Percentiles rank a stretch among this genome's conserved stretches.
These are phyloP conservation scores for Drepana arcuata DNA, from an alignment of 1,140 invertebrate species.

Conservation along the genomic window DNA sequence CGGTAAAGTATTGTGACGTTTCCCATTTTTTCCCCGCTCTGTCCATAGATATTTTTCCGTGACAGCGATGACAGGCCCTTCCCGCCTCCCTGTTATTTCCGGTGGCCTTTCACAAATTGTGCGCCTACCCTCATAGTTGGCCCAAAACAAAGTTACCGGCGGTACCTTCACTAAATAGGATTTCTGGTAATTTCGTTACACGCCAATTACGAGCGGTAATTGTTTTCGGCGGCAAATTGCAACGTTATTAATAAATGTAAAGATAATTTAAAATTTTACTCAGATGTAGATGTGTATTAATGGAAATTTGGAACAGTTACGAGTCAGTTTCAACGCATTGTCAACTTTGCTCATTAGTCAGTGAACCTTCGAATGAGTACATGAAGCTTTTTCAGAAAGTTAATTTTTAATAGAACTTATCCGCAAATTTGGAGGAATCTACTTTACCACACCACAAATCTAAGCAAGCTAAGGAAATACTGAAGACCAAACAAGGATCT, in stretches of 20 bases:
- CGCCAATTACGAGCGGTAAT: constrained; percentile 33
- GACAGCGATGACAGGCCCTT: constrained; percentile 57
- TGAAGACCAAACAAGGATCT: too few relatives aligned
- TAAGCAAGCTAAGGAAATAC: too few relatives aligned
- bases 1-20: constrained; percentile 56
- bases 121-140: constrained; percentile 39
- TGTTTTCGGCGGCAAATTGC: constrained; percentile 24
- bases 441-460: too few relatives aligned
- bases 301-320: too few relatives aligned
- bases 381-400: too few relatives aligned
- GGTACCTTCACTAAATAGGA: constrained; percentile 45
- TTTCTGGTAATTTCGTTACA: constrained; percentile 55
- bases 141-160: constrained; percentile 43
- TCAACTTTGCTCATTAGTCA: too few relatives aligned
- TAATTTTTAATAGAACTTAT: too few relatives aligned
- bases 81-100: constrained; percentile 49
- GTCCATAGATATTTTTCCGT: constrained; percentile 46
- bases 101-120: constrained; percentile 55
- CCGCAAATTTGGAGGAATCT: too few relatives aligned
- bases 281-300: too few relatives aligned
- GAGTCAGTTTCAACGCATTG: too few relatives aligned
- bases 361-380: too few relatives aligned
- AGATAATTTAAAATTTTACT: too few relatives aligned
- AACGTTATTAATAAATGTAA: constrained; percentile 8
- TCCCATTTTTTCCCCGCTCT: constrained; percentile 44